Percentiles rank a stretch among this genome's conserved stretches.
Conservation (phyloP, 1,140 invertebrate species). For the Formica exsecta region DNA sequence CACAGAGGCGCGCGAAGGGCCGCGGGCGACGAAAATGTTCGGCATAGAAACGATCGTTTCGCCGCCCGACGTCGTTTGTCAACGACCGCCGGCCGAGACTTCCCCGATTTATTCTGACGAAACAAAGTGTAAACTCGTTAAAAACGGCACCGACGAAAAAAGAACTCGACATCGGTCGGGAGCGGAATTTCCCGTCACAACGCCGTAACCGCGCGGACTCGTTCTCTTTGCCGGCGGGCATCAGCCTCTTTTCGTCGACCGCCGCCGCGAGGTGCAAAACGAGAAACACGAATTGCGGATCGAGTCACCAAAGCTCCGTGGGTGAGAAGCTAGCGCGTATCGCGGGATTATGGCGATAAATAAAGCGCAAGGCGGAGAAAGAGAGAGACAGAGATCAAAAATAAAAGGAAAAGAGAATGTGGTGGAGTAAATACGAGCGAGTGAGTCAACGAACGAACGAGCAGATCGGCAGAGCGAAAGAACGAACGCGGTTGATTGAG, state of each 20-base stretch:
- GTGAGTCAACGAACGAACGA: slow-evolving; percentile 31
- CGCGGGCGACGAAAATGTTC: slow-evolving; percentile 51
- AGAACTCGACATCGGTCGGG: not conserved
- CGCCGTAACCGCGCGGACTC: not conserved
- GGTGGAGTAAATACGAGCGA: not conserved
- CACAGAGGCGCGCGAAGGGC: slow-evolving; percentile 33
- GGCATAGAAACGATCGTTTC: slow-evolving; percentile 50
- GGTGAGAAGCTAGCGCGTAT: slow-evolving; percentile 51
- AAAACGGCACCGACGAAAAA: slow-evolving; percentile 62
- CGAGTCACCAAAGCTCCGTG: slow-evolving; percentile 46
- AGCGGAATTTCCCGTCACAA: slow-evolving; percentile 8
- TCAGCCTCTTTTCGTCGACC: slow-evolving; percentile 37
- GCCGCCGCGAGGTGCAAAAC: slow-evolving; percentile 23
- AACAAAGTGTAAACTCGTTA: slow-evolving; percentile 64
- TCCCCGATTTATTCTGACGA: slow-evolving; percentile 59
- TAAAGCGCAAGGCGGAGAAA: slow-evolving; percentile 57
- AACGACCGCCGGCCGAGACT: slow-evolving; percentile 40
- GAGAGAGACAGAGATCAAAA: not conserved
- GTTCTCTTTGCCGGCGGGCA: slow-evolving; percentile 15
- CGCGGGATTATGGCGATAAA: slow-evolving; percentile 73
- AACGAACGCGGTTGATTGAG: slow-evolving; percentile 83
- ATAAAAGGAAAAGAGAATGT: slow-evolving; percentile 28
- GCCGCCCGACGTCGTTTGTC: slow-evolving; percentile 58
- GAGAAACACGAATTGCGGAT: slow-evolving; percentile 2
- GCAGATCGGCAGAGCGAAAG: slow-evolving; percentile 58